Evolutionary conservation across 2,113 vertebrate genomes (phyloP).

Genomic region (Catharus minimus): DNA sequence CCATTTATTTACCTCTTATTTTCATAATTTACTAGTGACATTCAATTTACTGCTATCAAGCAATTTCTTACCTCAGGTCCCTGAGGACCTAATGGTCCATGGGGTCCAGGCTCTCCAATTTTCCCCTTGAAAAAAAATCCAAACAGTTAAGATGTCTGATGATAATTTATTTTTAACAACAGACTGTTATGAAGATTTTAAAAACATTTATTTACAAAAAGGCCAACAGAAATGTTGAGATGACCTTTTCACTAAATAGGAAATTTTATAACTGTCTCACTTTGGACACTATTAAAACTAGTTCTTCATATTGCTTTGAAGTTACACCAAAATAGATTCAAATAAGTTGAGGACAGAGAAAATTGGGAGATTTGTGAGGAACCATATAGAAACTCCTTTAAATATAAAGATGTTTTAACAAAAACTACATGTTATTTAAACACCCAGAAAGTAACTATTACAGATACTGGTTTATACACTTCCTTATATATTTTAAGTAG

Average conservation of each 20-base stretch:
- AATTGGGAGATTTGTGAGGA: not conserved
- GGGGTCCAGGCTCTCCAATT: conserved; percentile 84
- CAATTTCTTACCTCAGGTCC: conserved; percentile 90
- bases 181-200: not conserved
- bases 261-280: not conserved
- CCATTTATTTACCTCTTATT: not conserved
- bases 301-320: not conserved
- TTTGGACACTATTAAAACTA: not conserved
- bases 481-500: not conserved
- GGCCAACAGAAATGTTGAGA: not conserved
- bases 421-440: not conserved
- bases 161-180: not conserved
- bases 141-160: not conserved
- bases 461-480: fast-evolving
- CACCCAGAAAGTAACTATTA: not conserved
- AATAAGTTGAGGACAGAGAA: not conserved
- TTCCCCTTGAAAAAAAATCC: conserved; percentile 80
- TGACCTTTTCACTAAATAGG: not conserved
- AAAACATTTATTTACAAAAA: not conserved
- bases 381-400: not conserved
- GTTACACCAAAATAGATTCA: not conserved
- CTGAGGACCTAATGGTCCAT: conserved; percentile 83
- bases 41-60: not conserved
- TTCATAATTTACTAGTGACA: not conserved
- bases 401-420: not conserved